Conservation (phyloP, 2,113 vertebrate genomes). For the Pyxicephalus adspersus region DNA sequence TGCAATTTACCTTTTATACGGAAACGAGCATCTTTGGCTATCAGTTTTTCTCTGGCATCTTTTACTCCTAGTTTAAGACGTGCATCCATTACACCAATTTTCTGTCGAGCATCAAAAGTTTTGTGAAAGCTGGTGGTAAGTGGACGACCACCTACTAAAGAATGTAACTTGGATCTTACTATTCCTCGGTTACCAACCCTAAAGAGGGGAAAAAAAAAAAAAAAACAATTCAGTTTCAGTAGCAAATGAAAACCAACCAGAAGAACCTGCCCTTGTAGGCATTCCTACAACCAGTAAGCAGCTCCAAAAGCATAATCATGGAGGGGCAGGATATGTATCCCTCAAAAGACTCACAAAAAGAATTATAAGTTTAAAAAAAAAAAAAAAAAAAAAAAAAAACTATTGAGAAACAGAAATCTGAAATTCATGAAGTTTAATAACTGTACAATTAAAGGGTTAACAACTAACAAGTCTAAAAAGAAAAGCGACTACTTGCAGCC, state of each 20-base stretch:
- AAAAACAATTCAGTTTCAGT: background rate
- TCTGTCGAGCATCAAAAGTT: slow-evolving; percentile 91
- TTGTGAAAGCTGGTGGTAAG: slow-evolving; percentile 69
- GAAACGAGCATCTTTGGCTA: slow-evolving; percentile 91
- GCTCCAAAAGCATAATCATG: too few species aligned
- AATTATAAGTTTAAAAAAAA: too few species aligned
- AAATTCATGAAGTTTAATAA: too few species aligned
- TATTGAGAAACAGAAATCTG: too few species aligned
- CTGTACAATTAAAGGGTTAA: too few species aligned
- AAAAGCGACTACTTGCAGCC: too few species aligned
- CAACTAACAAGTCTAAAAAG: too few species aligned
- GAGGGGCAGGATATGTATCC: too few species aligned
- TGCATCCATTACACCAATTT: slow-evolving; percentile 87
- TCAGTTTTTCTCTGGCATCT: slow-evolving; percentile 91
- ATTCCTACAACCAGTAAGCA: too few species aligned
- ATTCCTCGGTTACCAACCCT: slow-evolving; percentile 70
- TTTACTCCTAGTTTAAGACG: slow-evolving; percentile 86
- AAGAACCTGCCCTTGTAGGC: too few species aligned
- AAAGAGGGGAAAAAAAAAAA: slow-evolving; percentile 40
- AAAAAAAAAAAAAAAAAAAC: too few species aligned
- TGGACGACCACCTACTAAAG: slow-evolving; percentile 62
- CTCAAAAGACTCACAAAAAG: too few species aligned
- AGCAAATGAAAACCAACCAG: background rate
- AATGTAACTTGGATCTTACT: slow-evolving; percentile 70
- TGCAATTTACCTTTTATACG: slow-evolving; percentile 88